Evolutionary conservation across 1,140 invertebrate species (phyloP).

Genomic region (Drosophila kanapiae): DNA sequence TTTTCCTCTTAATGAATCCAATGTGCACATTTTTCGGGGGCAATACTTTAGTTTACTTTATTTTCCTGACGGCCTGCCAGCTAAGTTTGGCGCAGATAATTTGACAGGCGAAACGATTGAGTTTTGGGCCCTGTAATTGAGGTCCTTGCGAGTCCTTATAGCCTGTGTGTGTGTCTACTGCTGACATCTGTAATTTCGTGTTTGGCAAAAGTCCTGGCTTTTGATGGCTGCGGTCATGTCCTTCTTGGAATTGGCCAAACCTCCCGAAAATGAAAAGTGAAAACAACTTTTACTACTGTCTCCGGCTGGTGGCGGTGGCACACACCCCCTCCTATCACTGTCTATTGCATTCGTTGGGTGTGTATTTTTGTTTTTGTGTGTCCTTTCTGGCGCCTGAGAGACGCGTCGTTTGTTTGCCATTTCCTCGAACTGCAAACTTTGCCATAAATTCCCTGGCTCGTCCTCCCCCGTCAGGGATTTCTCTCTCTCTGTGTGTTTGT

Average conservation of each 20-base stretch:
- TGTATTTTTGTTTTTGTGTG: conserved; percentile 21
- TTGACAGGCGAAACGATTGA: conserved; percentile 50
- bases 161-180: too few relatives aligned
- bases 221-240: conserved; percentile 69
- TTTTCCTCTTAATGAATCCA: conserved; percentile 40
- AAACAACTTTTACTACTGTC: conserved; percentile 81
- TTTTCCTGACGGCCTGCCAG: conserved; percentile 26
- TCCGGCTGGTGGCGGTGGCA: neutral
- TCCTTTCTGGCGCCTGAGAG: conserved; percentile 61
- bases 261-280: conserved; percentile 72
- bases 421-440: conserved; percentile 76
- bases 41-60: neutral
- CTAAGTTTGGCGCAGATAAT: conserved; percentile 46
- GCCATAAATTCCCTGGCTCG: conserved; percentile 68
- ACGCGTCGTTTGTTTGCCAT: conserved; percentile 80
- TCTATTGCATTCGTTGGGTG: conserved; percentile 46
- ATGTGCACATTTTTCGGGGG: conserved; percentile 22
- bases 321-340: neutral
- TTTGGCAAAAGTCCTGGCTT: conserved; percentile 48
- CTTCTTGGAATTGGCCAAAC: conserved; percentile 69
- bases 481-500: conserved; percentile 23
- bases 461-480: conserved; percentile 48
- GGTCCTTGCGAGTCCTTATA: too few relatives aligned
- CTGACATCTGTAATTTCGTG: conserved; percentile 50
- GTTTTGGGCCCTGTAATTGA: conserved; percentile 38